Base-by-base conservation (phyloP, 2,888 invertebrate species). In the Apocheima hispidaria region DNA sequence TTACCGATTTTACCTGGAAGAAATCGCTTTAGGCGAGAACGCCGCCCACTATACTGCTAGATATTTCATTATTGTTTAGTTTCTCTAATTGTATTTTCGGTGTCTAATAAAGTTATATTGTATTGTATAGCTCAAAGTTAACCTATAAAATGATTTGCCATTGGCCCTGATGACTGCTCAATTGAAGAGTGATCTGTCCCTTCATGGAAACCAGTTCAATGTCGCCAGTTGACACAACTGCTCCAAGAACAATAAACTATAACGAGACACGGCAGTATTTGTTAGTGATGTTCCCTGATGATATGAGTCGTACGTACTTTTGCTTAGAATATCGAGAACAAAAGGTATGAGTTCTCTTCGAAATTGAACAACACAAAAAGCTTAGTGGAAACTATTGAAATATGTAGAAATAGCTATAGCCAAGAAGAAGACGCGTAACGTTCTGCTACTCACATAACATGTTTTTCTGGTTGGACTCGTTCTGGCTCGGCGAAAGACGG, bases 221-320 rank as follows among this genome's bases (percentile, higher is more conserved):
- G 43, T 21, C 28, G 33, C 30, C 41, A 30, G n/a, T 52, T 35
- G 53, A 35, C 12, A 54, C 53, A 44, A 54, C 44, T 54, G 53
- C 35, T 21, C 23, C 14, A 44, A 44, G 41, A 53, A 51, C 23
- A 1, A 54, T 44, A 26, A 44, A 44, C 26, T 54, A 53, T 53
- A 44, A 54, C 53, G 9, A 44, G 53, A 35, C 43, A 54, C 23
- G 53, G 41, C 6, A 21, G 23, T 3, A 23, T 23, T 18, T 23
- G n/a, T 21, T 1, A 21, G 41, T 41, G 18, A 36, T 10, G 38
- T 18, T 2, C 4, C 14, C 10, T 18, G 18, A 18, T n/a, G n/a
- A 20, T 10, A 3, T 1, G 38, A 7, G 18, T 38, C 18, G 12
- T 30, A 12, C 9, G 9, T 38, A 38, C 38, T 9, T 38, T 38